These are phyloP conservation scores for Molanna angustata DNA, from an alignment of 2,888 invertebrate genomes.

Conservation along the genomic window DNA sequence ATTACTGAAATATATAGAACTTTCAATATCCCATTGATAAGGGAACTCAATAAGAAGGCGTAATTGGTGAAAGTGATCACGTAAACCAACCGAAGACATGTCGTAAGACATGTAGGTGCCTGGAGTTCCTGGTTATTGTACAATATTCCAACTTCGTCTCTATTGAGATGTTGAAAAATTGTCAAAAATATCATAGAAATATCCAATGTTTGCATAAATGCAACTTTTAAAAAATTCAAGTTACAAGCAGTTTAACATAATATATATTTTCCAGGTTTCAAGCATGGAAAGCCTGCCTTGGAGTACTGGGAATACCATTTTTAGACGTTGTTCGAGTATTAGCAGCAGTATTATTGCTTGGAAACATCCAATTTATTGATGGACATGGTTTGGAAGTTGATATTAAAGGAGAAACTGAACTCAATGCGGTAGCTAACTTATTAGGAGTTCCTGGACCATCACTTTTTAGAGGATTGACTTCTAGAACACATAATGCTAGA, in stretches of 20 bases:
- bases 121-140: no score
- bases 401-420: conserved; percentile 77
- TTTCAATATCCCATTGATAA: no score
- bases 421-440: conserved; percentile 82
- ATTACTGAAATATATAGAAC: no score
- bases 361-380: conserved; percentile 88
- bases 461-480: conserved; percentile 78
- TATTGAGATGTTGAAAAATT: no score
- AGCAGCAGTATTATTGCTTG: conserved; percentile 85
- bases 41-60: no score
- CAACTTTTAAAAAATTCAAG: no score
- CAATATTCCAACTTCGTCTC: no score
- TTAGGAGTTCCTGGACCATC: conserved; percentile 69
- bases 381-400: conserved; percentile 73
- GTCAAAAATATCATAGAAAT: neutral
- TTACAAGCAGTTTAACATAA: neutral
- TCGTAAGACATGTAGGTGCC: no score
- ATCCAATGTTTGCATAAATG: neutral
- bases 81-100: no score
- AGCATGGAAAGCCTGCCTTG: conserved; percentile 89
- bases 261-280: conserved; percentile 61
- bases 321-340: conserved; percentile 89
- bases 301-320: conserved; percentile 90
- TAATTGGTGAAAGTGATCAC: no score
- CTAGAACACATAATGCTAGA: conserved; percentile 74